Conservation (phyloP, 2,797 vertebrate genomes). For the Sebastes hubbsi region DNA sequence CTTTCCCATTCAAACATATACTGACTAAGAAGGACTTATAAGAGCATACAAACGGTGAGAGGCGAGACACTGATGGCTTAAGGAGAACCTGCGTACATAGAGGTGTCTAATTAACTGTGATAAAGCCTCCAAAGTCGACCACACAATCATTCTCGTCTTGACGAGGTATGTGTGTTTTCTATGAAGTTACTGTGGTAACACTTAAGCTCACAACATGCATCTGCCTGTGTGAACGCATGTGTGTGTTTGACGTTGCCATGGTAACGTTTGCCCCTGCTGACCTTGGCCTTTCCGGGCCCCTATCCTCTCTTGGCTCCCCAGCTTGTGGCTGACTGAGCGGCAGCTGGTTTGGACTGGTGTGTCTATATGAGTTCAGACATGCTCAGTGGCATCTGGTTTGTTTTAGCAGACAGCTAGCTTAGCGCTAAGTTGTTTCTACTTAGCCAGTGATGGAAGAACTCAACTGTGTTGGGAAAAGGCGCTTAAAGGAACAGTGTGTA, state of each 20-base stretch:
- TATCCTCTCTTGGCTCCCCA: slow-evolving; percentile 38
- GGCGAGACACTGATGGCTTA: not conserved
- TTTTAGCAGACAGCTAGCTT: slow-evolving; percentile 47
- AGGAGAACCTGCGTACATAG: not conserved
- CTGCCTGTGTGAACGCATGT: not conserved
- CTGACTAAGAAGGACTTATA: not conserved
- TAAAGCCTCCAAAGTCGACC: not conserved
- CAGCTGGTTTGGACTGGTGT: slow-evolving; percentile 55
- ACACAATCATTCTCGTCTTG: not conserved
- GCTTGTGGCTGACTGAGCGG: slow-evolving; percentile 29
- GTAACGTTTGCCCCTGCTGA: slow-evolving; percentile 49
- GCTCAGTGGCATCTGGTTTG: slow-evolving; percentile 43
- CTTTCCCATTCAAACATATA: not conserved
- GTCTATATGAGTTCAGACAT: slow-evolving; percentile 63
- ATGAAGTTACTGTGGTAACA: not conserved
- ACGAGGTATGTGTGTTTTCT: slow-evolving; percentile 12
- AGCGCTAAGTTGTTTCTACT: slow-evolving; percentile 30
- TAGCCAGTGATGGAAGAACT: not conserved
- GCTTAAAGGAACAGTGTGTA: not conserved
- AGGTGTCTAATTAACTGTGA: slow-evolving; percentile 12
- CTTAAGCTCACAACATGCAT: not conserved
- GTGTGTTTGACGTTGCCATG: slow-evolving; percentile 47
- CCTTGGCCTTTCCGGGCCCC: slow-evolving; percentile 61
- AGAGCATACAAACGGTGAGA: no score
- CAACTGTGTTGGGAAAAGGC: not conserved